Evolutionary conservation across 92 coral and sea anemone genomes (phyloP).

Genomic region (Plumapathes pennacea): DNA sequence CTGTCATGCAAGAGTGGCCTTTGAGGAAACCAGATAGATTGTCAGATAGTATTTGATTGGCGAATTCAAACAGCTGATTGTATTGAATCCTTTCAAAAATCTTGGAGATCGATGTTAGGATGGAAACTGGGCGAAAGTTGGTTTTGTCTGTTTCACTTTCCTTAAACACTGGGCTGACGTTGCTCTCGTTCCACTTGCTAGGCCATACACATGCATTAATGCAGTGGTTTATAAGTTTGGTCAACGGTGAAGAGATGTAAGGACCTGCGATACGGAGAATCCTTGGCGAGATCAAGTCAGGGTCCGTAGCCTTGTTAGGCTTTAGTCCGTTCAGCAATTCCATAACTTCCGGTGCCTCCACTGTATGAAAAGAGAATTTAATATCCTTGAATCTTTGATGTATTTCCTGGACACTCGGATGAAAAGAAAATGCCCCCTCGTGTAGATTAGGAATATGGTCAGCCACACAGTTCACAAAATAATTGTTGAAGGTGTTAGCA

Average conservation of each 20-base stretch:
- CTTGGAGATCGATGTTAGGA: conserved; percentile 5
- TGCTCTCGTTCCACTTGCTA: conserved; percentile 48
- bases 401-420: too few species aligned
- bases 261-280: too few species aligned
- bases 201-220: conserved; percentile 10
- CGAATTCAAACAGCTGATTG: background rate
- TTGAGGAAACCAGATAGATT: conserved; percentile 29
- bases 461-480: too few species aligned
- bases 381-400: too few species aligned
- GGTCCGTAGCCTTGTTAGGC: too few species aligned
- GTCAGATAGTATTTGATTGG: conserved; percentile 1
- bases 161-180: conserved; percentile 32
- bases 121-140: conserved; percentile 30
- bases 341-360: too few species aligned
- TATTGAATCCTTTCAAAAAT: conserved; percentile 15
- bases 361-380: too few species aligned
- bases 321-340: too few species aligned
- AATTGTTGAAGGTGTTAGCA: too few species aligned
- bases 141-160: conserved; percentile 25
- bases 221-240: conserved; percentile 30
- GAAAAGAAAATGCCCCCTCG: too few species aligned
- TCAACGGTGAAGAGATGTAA: conserved; percentile 9
- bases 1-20: conserved; percentile 24
- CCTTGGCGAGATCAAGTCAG: too few species aligned
- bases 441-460: too few species aligned